Evolutionary conservation across 2,888 invertebrate species (phyloP), one percentile per base, ranked within the genome.

Genomic region (Meteorus colon): DNA sequence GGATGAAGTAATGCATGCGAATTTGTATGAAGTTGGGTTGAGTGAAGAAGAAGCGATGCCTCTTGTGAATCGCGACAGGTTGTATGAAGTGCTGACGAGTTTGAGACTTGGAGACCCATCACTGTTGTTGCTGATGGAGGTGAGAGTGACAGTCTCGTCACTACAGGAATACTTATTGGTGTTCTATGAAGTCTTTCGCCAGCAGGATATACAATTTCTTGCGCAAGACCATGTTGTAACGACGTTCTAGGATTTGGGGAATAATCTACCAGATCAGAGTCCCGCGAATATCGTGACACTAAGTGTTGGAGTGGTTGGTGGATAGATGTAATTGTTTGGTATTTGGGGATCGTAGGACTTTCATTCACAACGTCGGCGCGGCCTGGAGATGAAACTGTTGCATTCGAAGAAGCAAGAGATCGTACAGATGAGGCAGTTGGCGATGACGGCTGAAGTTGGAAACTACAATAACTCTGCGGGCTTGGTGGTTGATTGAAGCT

Each of bases 101-200:
- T 82, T 10, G 83, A 78, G 3, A 85, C 82, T 60, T 86, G 87
- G 27, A 87, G 79, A 0, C 84, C 84, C 55, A 85, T 79, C 31
- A 87, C 86, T 55, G 87, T 85, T 84, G 88, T 86, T 62, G 86
- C 86, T 77, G 86, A 85, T 75, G 91, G 91, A 8, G 92, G 90
- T 29, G 92, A 89, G 27, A 89, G 80, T 16, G 89, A 86, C 34
- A 88, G 81, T 77, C 89, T 84, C 19, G 86, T 85, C 8, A 86
- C 86, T 41, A 88, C 79, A 0, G 88, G 88, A 55, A 89, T 86
- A 80, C 83, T 86, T 72, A 87, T 84, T 4, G 87, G 84, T 5
- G 85, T 83, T 65, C 86, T 76, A 59, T 88, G 87, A 73, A 88
- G 79, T 78, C 87, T 85, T 70, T 86, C 88, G 6, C 84, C 84